Conservation (phyloP, 2,888 invertebrate species). For the Hydrotaea cyrtoneurina region DNA sequence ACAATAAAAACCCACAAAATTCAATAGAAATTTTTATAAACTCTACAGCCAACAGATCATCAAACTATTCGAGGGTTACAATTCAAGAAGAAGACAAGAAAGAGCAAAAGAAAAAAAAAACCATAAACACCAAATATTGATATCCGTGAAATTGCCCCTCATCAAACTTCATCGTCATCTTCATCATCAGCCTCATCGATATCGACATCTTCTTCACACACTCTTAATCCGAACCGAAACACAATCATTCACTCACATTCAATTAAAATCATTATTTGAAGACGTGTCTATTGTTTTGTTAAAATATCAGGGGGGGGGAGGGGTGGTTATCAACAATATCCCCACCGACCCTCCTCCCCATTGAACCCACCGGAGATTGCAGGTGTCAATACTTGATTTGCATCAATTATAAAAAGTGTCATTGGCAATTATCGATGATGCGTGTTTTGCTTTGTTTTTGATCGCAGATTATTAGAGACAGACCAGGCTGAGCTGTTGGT, state of each 20-base stretch:
- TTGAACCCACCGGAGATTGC: not conserved
- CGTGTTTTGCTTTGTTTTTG: not conserved
- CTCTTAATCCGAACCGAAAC: not conserved
- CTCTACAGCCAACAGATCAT: not conserved
- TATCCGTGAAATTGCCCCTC: constrained; percentile 29
- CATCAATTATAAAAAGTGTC: not conserved
- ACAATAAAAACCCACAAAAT: not conserved
- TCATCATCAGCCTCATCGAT: no score
- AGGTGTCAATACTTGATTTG: not conserved
- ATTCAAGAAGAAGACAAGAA: no score
- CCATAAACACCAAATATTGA: not conserved
- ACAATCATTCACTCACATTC: not conserved
- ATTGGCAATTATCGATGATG: not conserved
- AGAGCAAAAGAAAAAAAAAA: not conserved
- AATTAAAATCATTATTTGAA: constrained; percentile 1
- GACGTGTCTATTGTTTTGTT: not conserved
- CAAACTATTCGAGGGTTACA: constrained; percentile 34
- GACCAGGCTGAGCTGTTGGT: not conserved
- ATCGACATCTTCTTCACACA: not conserved
- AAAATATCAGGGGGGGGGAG: no score
- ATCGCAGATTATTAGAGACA: not conserved
- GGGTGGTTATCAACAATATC: not conserved
- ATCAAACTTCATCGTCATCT: not conserved
- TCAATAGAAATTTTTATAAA: not conserved
- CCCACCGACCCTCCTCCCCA: not conserved